Conservation (phyloP, 2,113 vertebrate species). For the Cepphus grylle region DNA sequence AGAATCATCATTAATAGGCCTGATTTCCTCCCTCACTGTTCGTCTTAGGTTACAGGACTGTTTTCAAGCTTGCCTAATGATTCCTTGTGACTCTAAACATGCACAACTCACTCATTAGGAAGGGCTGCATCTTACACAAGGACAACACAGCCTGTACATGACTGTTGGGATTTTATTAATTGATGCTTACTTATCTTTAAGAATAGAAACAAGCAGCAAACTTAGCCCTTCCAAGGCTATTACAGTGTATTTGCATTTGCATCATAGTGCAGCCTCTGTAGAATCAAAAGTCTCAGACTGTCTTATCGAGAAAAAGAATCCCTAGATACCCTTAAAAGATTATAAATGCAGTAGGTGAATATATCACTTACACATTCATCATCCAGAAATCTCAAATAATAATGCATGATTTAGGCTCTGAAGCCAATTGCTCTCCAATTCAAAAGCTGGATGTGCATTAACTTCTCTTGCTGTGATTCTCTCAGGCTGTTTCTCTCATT, state of each 20-base stretch:
- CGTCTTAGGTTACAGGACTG: rapidly evolving
- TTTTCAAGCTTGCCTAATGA: neutral
- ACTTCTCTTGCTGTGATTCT: neutral
- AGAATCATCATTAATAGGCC: neutral
- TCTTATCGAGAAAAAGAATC: neutral
- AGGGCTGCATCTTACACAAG: neutral
- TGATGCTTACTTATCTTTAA: neutral
- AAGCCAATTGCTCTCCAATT: neutral
- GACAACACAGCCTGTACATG: neutral
- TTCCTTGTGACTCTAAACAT: neutral
- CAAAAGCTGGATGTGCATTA: neutral
- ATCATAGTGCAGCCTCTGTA: neutral
- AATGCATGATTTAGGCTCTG: neutral
- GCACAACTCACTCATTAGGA: neutral
- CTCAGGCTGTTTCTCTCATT: neutral
- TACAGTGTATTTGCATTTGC: neutral
- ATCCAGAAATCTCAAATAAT: slow-evolving; percentile 4
- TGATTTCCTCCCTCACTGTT: neutral
- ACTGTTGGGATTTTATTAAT: neutral
- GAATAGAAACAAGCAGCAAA: neutral
- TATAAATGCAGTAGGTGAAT: neutral
- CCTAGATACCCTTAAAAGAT: neutral
- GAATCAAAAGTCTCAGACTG: neutral
- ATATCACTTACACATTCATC: neutral
- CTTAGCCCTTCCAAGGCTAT: neutral